Conservation (phyloP, 2,797 vertebrate genomes). For the Malacoctenus gilli region DNA sequence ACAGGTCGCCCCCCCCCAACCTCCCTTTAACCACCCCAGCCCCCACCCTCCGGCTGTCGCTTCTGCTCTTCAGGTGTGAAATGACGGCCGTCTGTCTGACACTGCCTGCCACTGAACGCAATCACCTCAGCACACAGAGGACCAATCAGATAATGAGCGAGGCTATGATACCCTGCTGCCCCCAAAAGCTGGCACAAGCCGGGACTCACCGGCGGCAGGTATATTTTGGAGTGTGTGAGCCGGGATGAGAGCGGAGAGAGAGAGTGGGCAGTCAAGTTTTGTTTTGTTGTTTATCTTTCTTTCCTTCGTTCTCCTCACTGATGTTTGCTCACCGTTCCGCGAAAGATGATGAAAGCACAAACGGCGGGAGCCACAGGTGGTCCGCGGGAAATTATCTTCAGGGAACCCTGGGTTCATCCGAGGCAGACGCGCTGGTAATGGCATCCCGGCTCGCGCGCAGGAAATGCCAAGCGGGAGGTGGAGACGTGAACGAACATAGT, state of each 20-base stretch:
- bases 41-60: background rate
- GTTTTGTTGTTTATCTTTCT: no score
- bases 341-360: background rate
- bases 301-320: no score
- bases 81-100: conserved; percentile 31
- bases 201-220: conserved; percentile 2
- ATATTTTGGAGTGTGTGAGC: background rate
- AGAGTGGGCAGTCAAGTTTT: conserved; percentile 15
- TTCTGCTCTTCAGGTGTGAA: conserved; percentile 41
- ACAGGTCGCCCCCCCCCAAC: conserved; percentile 29
- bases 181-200: conserved; percentile 10
- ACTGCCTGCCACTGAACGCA: conserved; percentile 6
- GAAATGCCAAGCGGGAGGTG: no score
- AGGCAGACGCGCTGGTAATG: no score
- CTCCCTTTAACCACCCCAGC: conserved; percentile 24
- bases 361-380: background rate
- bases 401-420: no score
- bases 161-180: conserved; percentile 12
- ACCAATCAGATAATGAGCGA: conserved; percentile 38
- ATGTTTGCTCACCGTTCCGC: background rate
- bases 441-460: no score
- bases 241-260: conserved; percentile 4
- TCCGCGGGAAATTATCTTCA: background rate
- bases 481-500: no score
- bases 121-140: conserved; percentile 24